Conservation (phyloP, 2,113 vertebrate genomes). For the Antigone vipio region DNA sequence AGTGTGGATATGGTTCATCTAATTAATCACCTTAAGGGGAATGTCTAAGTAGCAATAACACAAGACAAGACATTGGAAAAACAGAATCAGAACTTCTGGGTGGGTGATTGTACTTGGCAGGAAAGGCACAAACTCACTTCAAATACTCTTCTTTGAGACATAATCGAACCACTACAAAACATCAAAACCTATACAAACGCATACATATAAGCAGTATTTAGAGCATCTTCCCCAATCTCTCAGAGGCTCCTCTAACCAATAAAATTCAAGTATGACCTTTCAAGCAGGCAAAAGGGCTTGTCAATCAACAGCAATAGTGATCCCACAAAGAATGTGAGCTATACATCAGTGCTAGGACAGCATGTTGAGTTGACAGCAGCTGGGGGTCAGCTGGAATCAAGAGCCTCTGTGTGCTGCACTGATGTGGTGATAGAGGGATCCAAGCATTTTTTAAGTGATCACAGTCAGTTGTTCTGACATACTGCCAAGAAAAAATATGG, state of each 20-base stretch:
- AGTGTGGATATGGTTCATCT: neutral
- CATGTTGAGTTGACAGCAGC: neutral
- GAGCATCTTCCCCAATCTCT: neutral
- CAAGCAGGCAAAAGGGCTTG: neutral
- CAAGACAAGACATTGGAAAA: neutral
- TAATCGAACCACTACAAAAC: neutral
- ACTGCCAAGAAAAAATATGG: neutral
- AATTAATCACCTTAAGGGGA: neutral
- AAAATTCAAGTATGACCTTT: neutral
- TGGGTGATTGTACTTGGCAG: neutral
- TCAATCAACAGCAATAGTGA: neutral
- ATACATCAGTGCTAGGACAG: neutral
- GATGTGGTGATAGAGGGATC: neutral
- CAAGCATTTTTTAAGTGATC: neutral
- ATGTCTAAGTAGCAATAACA: neutral
- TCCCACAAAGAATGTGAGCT: rapidly evolving
- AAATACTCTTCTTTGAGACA: neutral
- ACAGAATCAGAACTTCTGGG: neutral
- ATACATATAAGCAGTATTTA: neutral
- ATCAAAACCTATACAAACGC: neutral
- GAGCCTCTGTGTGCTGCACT: neutral
- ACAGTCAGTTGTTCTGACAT: neutral
- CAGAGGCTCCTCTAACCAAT: neutral
- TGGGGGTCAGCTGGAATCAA: neutral
- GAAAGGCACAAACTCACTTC: neutral